A percentile compares a stretch with the other conserved stretches of the same genome.
Evolutionary conservation across 2,888 invertebrate species (phyloP).

Genomic region (Heliconius charithonia): DNA sequence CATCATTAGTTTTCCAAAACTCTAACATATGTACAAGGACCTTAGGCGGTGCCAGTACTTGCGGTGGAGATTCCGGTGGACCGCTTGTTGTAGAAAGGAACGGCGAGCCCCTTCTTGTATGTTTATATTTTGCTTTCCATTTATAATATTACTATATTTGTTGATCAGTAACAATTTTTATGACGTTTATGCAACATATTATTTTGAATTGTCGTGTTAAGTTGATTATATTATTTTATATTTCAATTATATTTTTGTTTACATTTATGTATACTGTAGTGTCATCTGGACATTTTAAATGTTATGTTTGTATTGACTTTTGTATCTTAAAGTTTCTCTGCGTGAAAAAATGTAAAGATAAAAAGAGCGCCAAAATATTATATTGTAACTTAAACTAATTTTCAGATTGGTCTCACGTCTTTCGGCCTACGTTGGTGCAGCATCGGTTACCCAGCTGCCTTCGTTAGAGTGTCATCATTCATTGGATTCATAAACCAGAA

Average conservation of each 20-base stretch:
- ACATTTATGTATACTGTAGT: no score
- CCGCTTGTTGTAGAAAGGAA: constrained; percentile 49
- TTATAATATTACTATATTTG: not conserved
- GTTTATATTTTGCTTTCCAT: constrained; percentile 24
- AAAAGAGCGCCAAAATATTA: not conserved
- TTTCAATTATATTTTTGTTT: no score
- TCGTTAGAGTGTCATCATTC: constrained; percentile 59
- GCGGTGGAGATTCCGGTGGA: constrained; percentile 54
- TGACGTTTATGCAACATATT: not conserved
- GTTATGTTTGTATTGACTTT: not conserved
- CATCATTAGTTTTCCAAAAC: constrained; percentile 36
- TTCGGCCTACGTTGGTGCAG: constrained; percentile 59
- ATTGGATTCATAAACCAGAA: constrained; percentile 52
- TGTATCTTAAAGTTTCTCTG: not conserved
- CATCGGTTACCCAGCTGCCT: constrained; percentile 55
- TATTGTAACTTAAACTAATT: constrained; percentile 5
- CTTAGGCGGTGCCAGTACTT: constrained; percentile 47
- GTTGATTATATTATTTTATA: no score
- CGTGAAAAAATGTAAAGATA: not conserved
- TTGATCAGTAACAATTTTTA: not conserved
- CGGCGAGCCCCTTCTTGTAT: constrained; percentile 55
- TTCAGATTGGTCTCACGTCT: constrained; percentile 63
- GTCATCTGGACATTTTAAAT: no score
- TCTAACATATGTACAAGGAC: constrained; percentile 51
- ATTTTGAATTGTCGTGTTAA: no score